Percentiles rank a stretch among this genome's conserved stretches.
These are phyloP conservation scores for Rhodinocichla rosea DNA, from an alignment of 2,113 vertebrate genomes.

Conservation along the genomic window DNA sequence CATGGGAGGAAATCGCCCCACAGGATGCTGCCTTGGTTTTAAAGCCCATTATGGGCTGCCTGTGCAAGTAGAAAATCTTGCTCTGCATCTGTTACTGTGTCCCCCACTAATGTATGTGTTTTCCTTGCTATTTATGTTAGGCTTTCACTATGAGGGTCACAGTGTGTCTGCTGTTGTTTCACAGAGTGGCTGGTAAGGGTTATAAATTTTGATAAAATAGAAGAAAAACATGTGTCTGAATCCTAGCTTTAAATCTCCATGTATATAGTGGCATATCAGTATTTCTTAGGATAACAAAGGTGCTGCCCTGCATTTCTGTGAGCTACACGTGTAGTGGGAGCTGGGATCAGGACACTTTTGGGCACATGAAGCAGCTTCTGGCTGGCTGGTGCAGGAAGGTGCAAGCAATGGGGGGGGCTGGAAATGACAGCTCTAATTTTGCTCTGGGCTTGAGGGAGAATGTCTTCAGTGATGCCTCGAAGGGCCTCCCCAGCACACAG, in stretches of 20 bases:
- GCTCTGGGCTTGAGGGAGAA: not conserved
- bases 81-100: not conserved
- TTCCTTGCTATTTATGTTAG: not conserved
- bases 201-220: not conserved
- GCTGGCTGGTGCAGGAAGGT: not conserved
- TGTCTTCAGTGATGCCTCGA: not conserved
- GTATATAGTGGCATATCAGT: not conserved
- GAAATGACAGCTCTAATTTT: conserved; percentile 17
- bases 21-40: not conserved
- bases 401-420: not conserved
- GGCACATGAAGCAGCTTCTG: not conserved
- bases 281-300: not conserved
- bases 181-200: not conserved
- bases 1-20: not conserved
- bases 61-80: not conserved
- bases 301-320: not conserved
- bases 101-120: not conserved
- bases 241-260: not conserved
- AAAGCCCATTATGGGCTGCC: not conserved
- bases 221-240: not conserved
- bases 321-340: not conserved
- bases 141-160: not conserved
- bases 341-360: not conserved
- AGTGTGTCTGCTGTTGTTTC: not conserved
- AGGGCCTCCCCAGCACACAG: conserved; percentile 13